Base-by-base conservation (phyloP, 2,797 vertebrate genomes). In the Alauda arvensis region DNA sequence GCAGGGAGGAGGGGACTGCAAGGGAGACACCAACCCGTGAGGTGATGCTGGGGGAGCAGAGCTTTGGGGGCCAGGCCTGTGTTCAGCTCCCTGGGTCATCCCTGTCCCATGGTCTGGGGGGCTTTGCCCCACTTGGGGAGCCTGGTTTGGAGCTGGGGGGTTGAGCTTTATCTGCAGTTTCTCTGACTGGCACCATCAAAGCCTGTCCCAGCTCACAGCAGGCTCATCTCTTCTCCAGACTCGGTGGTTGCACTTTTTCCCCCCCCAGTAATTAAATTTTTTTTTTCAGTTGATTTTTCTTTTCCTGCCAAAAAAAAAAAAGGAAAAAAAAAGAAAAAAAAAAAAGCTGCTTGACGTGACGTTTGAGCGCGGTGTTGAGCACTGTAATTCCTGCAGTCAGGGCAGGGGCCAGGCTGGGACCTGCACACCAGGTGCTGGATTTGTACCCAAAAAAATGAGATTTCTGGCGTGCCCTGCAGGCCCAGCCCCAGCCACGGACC, bases 311-410 rank as follows among this genome's bases (percentile, higher is more conserved):
- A 40, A 23, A 66, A 14, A 46, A 49, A 29, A 33, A 21, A n/a
- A 25, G 10, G 14, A 25, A 49, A 21, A 37, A 33, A 45, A 71
- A 33, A 21, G 9, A 26, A 26, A 4, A 1, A 42, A 25, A 43
- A 67, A 84, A 74, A 85, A 46, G 83, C 89, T 92, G 92, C 93
- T 94, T 93, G 69, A 91, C 86, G 93, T 94, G 93, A 93, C 15
- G 84, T 95, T 93, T 89, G 89, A 85, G 92, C 83, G 49, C 49
- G 62, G 60, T 92, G 69, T 87, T 88, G 79, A 94, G 60, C 83
- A 81, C 83, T 89, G 81, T 85, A 85, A 70, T 78, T 89, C 72
- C 87, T 51, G 75, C 43, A 10, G 77, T 74, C 28, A 9, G 65
- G 72, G 79, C 40, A 40, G 40, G 40, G 0, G 61, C 60, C 0